A percentile compares a stretch with the other conserved stretches of the same genome.
These are phyloP conservation scores for Drosophila virilis DNA, from an alignment of 1,140 invertebrate genomes.

Conservation along the genomic window DNA sequence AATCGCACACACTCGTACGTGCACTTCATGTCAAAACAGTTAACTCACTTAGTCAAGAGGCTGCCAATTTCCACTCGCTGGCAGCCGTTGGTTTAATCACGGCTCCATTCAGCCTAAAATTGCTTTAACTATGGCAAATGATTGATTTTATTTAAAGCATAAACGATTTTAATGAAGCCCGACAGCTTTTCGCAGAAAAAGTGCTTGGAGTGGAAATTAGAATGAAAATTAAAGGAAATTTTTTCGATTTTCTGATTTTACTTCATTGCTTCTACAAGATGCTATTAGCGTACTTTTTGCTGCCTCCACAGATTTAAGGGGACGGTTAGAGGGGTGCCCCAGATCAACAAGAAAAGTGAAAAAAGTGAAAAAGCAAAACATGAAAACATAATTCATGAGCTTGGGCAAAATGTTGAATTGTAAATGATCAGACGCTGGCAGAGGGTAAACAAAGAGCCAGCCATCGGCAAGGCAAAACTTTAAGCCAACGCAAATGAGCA, in stretches of 20 bases:
- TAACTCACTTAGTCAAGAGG: constrained; percentile 31
- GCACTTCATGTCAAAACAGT: constrained; percentile 49
- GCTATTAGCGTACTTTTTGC: constrained; percentile 71
- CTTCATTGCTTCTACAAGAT: constrained; percentile 63
- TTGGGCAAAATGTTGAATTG: constrained; percentile 70
- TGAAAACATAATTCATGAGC: constrained; percentile 71
- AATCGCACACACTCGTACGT: constrained; percentile 24
- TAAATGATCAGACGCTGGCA: constrained; percentile 64
- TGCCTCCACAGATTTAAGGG: constrained; percentile 26
- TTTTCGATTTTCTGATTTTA: constrained; percentile 51
- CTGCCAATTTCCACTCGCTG: neutral
- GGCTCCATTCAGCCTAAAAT: constrained; percentile 9
- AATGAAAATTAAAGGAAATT: constrained; percentile 34
- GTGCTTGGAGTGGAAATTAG: constrained; percentile 1
- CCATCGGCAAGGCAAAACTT: constrained; percentile 15
- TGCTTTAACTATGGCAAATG: constrained; percentile 5
- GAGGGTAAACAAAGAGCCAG: constrained; percentile 2
- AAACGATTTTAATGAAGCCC: constrained; percentile 3
- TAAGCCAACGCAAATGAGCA: constrained; percentile 36
- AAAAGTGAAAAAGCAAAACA: constrained; percentile 51
- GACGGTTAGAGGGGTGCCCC: neutral
- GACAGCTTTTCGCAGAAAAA: constrained; percentile 17
- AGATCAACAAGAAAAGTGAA: constrained; percentile 15
- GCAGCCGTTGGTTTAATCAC: constrained; percentile 17
- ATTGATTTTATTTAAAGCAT: constrained; percentile 5